phyloP scores from a whole-genome alignment of 2,113 vertebrate genomes.

The Microcebus lehilahytsara region DNA sequence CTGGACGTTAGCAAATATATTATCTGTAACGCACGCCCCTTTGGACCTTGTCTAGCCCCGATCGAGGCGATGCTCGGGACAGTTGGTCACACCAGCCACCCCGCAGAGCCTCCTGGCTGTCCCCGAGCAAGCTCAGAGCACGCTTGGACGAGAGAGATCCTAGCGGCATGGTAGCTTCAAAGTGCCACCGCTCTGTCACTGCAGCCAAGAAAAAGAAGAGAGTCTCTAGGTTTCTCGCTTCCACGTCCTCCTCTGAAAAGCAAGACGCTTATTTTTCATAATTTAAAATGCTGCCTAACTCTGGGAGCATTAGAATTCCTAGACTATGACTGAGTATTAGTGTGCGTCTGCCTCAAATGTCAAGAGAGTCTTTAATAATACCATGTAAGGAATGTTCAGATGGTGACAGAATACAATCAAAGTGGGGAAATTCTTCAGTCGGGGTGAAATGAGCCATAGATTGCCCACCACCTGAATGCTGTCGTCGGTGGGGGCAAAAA shows the following conservation, averaged over 20 bases:
- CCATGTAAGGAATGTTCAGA: conserved; percentile 76
- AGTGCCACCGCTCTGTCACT: conserved; percentile 63
- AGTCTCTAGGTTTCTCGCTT: conserved; percentile 78
- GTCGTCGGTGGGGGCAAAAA: background rate
- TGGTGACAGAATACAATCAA: conserved; percentile 70
- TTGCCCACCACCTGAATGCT: conserved; percentile 16
- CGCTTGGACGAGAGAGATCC: background rate
- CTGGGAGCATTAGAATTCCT: conserved; percentile 84
- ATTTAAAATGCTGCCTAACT: conserved; percentile 83
- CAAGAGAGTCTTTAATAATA: conserved; percentile 85
- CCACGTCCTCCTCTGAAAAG: conserved; percentile 78
- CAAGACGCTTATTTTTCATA: conserved; percentile 81
- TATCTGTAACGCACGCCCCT: background rate
- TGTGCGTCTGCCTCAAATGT: conserved; percentile 85
- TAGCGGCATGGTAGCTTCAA: background rate
- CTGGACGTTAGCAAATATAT: background rate
- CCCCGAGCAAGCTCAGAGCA: conserved; percentile 50
- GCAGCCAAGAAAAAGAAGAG: conserved; percentile 68
- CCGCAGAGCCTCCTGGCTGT: conserved; percentile 9
- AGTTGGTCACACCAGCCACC: background rate
- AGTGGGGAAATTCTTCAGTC: conserved; percentile 55
- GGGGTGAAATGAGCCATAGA: conserved; percentile 38
- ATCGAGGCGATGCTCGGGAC: conserved; percentile 22
- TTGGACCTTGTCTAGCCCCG: conserved; percentile 37
- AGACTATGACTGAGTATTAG: conserved; percentile 86